Conservation (phyloP, 2,113 vertebrate species). For the Charadrius vociferus region DNA sequence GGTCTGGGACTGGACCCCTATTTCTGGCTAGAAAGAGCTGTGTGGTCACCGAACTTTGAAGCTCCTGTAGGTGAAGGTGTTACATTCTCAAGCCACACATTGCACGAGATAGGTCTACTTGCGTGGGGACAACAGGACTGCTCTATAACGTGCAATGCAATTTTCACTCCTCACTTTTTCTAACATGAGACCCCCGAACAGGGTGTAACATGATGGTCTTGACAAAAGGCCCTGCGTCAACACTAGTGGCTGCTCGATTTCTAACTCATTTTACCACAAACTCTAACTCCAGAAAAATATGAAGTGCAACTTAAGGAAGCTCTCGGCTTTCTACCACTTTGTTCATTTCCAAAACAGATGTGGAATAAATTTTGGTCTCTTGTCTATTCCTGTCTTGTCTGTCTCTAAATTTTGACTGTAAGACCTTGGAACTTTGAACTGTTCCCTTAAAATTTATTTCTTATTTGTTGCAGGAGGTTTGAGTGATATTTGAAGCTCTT, state of each 20-base stretch:
- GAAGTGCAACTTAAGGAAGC: constrained; percentile 17
- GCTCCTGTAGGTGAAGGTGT: neutral
- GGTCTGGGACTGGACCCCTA: neutral
- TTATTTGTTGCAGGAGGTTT: neutral
- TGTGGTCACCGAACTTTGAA: fast-evolving
- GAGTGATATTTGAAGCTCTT: neutral
- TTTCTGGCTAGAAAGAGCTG: neutral
- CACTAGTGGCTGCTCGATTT: constrained; percentile 5
- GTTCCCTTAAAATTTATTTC: neutral
- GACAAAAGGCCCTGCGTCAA: neutral
- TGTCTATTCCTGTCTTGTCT: neutral
- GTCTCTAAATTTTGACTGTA: neutral
- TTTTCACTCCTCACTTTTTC: neutral
- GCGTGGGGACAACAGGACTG: neutral
- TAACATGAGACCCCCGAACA: neutral
- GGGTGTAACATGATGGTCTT: neutral
- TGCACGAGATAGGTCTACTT: neutral
- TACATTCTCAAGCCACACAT: neutral
- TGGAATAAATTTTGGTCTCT: constrained; percentile 19
- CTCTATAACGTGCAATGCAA: fast-evolving
- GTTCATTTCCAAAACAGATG: constrained; percentile 33
- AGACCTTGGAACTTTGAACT: neutral
- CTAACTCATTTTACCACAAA: constrained; percentile 26
- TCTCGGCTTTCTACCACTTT: constrained; percentile 9
- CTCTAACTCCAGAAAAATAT: constrained; percentile 8